phyloP scores from a whole-genome alignment of 1,140 invertebrate species.

The Bombus huntii region DNA sequence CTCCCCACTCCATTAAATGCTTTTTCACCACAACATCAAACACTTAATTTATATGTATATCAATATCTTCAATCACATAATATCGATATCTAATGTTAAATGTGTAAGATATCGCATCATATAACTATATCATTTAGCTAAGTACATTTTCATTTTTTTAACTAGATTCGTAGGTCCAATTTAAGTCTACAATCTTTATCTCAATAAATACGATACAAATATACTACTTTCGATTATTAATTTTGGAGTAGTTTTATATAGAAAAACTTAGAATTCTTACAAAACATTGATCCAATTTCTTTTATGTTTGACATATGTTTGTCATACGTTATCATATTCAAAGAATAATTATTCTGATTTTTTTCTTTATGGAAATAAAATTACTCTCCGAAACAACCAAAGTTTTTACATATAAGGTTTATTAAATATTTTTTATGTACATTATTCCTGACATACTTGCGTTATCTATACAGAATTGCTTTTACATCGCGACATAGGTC shows the following conservation, averaged over 20 bases:
- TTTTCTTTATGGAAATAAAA: not conserved
- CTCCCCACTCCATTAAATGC: not conserved
- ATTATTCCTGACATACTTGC: constrained; percentile 25
- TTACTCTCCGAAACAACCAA: not conserved
- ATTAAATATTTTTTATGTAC: constrained; percentile 52
- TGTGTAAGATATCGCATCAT: not conserved
- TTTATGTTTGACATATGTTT: not conserved
- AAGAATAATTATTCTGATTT: not conserved
- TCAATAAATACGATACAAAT: not conserved
- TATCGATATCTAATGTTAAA: not conserved
- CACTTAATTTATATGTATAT: too few relatives aligned
- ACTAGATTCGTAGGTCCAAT: not conserved
- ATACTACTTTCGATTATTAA: not conserved
- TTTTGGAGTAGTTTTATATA: not conserved
- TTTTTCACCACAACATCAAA: not conserved
- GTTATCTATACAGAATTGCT: constrained; percentile 42
- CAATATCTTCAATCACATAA: not conserved
- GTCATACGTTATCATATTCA: not conserved
- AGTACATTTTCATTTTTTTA: too few relatives aligned
- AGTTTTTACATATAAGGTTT: constrained; percentile 31
- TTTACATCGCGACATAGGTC: constrained; percentile 33
- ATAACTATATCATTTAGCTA: too few relatives aligned
- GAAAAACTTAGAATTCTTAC: not conserved
- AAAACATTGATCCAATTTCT: not conserved
- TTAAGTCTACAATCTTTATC: not conserved